A percentile compares a stretch with the other conserved stretches of the same genome.
Conservation (phyloP, 2,797 vertebrate species). For the Knipowitschia caucasica region DNA sequence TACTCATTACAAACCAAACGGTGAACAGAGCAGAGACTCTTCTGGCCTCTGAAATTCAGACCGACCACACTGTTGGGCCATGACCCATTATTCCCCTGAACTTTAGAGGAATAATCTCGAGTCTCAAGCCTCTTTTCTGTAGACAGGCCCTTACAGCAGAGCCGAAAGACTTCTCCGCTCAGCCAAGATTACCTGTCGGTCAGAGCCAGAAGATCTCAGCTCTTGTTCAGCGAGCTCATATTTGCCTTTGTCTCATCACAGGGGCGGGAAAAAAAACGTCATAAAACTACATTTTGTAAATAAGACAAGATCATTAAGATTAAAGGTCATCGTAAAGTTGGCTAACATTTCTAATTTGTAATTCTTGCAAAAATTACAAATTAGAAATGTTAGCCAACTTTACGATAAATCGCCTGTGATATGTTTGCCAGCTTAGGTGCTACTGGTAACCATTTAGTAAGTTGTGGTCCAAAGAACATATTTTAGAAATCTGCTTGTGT, state of each 20-base stretch:
- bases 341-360: too few relatives aligned
- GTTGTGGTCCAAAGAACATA: too few relatives aligned
- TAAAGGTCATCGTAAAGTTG: too few relatives aligned
- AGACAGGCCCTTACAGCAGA: slow-evolving; percentile 86
- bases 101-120: slow-evolving; percentile 50
- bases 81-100: slow-evolving; percentile 34
- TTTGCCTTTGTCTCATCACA: slow-evolving; percentile 93
- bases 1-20: slow-evolving; percentile 57
- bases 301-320: too few relatives aligned
- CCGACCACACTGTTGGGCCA: slow-evolving; percentile 46
- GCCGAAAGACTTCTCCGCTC: slow-evolving; percentile 75
- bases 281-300: not conserved
- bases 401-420: too few relatives aligned
- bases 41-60: slow-evolving; percentile 30
- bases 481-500: too few relatives aligned
- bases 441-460: too few relatives aligned
- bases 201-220: slow-evolving; percentile 61
- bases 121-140: slow-evolving; percentile 59
- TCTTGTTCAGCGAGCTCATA: slow-evolving; percentile 80
- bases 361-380: too few relatives aligned
- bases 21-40: slow-evolving; percentile 43
- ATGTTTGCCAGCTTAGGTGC: too few relatives aligned
- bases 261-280: slow-evolving; percentile 28
- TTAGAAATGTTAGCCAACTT: too few relatives aligned
- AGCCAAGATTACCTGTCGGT: slow-evolving; percentile 95